Percentiles rank a stretch among this genome's conserved stretches.
Evolutionary conservation across 2,797 vertebrate genomes (phyloP).

Genomic region (Mycteria americana): DNA sequence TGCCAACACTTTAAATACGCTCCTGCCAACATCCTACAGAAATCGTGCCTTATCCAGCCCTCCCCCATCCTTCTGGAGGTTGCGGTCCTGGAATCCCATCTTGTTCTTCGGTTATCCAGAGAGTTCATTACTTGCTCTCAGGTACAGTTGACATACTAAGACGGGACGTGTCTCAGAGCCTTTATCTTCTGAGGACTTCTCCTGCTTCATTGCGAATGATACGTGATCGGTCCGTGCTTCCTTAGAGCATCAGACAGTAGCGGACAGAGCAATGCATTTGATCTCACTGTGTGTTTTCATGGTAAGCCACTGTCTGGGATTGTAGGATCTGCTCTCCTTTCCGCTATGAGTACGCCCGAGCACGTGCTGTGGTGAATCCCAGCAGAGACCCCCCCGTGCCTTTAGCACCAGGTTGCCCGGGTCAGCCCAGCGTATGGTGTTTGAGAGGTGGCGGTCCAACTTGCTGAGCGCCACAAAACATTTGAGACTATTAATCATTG

Average conservation of each 20-base stretch:
- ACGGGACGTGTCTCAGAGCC: background rate
- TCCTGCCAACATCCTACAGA: background rate
- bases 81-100: background rate
- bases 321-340: background rate
- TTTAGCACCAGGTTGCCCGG: background rate
- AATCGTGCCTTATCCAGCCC: background rate
- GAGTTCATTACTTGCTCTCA: background rate
- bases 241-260: rapidly evolving
- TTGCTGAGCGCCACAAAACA: background rate
- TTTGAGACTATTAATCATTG: background rate
- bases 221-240: background rate
- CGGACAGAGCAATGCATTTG: background rate
- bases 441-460: background rate
- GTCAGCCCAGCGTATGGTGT: background rate
- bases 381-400: background rate
- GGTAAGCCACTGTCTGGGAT: background rate
- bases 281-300: background rate
- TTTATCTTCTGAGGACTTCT: background rate
- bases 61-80: background rate
- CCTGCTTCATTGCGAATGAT: background rate
- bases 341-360: background rate
- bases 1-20: background rate
- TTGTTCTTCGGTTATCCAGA: background rate
- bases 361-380: background rate
- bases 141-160: background rate